Percentiles rank a stretch among this genome's conserved stretches.
These are phyloP conservation scores for Eurytoma californica DNA, from an alignment of 2,888 invertebrate genomes.

Conservation along the genomic window DNA sequence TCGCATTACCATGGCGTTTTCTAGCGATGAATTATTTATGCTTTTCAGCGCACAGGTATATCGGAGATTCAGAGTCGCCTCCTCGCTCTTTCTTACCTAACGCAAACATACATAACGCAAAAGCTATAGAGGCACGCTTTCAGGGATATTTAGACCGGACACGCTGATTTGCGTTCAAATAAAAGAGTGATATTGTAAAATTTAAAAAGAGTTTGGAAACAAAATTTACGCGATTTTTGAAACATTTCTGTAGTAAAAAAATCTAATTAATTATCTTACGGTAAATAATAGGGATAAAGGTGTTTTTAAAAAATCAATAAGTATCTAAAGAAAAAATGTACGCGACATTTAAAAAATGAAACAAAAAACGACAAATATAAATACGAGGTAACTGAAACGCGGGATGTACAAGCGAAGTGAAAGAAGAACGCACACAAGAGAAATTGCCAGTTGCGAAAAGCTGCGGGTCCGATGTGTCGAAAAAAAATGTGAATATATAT, in stretches of 20 bases:
- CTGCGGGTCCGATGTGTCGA: constrained; percentile 33
- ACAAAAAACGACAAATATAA: constrained; percentile 26
- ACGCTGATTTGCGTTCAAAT: background rate
- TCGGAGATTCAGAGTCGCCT: constrained; percentile 40
- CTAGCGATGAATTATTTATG: constrained; percentile 56
- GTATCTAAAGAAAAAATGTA: background rate
- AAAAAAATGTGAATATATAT: constrained; percentile 38
- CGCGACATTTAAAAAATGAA: background rate
- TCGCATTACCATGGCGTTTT: constrained; percentile 53
- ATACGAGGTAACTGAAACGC: constrained; percentile 17
- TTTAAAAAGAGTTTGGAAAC: no score
- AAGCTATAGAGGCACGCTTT: background rate
- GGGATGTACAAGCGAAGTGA: background rate
- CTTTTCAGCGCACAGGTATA: constrained; percentile 41
- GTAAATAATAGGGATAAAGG: no score
- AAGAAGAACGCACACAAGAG: constrained; percentile 1
- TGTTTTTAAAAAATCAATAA: no score
- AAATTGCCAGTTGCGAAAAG: constrained; percentile 39
- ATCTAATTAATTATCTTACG: no score
- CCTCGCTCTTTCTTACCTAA: constrained; percentile 1
- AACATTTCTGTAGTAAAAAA: no score
- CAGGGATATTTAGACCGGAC: constrained; percentile 1
- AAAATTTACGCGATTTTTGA: no score
- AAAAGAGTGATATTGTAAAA: no score
- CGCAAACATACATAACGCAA: background rate